A percentile compares a stretch with the other conserved stretches of the same genome.
These are phyloP conservation scores for Caenorhabditis wallacei DNA, from an alignment of 2,888 invertebrate species.

Conservation along the genomic window DNA sequence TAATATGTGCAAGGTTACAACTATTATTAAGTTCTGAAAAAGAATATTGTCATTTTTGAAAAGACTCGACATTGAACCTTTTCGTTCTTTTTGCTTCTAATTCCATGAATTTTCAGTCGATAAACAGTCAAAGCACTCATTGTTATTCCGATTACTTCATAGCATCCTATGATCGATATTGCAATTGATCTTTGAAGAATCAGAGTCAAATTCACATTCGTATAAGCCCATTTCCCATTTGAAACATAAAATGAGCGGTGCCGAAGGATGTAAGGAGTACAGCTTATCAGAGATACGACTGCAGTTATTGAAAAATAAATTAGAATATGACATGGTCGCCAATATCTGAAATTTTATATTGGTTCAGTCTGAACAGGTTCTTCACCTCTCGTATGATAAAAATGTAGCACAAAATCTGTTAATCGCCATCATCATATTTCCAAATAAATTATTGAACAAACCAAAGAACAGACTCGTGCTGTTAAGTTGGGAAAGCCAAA, in stretches of 20 bases:
- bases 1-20: conserved; percentile 38
- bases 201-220: conserved; percentile 37
- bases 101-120: conserved; percentile 41
- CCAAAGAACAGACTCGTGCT: conserved; percentile 51
- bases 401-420: conserved; percentile 59
- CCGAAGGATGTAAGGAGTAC: conserved; percentile 45
- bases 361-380: neutral
- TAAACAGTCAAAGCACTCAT: conserved; percentile 51
- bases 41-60: no score
- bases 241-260: conserved; percentile 45
- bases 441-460: conserved; percentile 54
- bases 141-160: conserved; percentile 40
- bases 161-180: conserved; percentile 39
- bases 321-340: conserved; percentile 33
- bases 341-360: conserved; percentile 22
- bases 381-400: conserved; percentile 49
- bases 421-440: conserved; percentile 57
- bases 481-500: conserved; percentile 50
- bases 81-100: conserved; percentile 44
- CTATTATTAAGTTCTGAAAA: conserved; percentile 45
- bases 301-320: conserved; percentile 49
- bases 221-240: conserved; percentile 53
- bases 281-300: conserved; percentile 22
- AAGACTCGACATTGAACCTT: conserved; percentile 6
- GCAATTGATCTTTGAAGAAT: conserved; percentile 54